Conservation (phyloP, 2,888 invertebrate genomes). For the Neria commutata region DNA sequence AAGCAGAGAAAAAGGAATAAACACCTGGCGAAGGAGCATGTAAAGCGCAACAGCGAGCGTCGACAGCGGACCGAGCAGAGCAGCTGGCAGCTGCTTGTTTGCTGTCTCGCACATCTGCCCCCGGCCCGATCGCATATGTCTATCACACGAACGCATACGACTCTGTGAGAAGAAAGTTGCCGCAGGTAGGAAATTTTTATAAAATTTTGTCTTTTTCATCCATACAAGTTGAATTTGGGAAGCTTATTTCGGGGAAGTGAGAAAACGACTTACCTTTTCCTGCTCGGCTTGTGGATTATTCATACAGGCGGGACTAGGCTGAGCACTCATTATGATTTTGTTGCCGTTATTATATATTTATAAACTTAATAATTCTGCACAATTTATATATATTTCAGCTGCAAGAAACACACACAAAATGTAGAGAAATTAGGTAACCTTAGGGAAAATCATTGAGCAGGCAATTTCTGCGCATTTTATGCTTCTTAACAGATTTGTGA, state of each 20-base stretch:
- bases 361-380: neutral
- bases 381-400: neutral
- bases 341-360: neutral
- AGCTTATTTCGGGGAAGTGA: too few species aligned
- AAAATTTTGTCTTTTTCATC: too few species aligned
- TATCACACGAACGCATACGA: neutral
- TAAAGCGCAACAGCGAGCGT: neutral
- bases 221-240: too few species aligned
- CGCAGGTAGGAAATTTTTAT: neutral
- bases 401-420: neutral
- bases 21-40: neutral
- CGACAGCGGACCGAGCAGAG: too few species aligned
- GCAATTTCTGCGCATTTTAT: neutral
- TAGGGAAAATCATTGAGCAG: neutral
- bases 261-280: slow-evolving; percentile 44
- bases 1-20: neutral
- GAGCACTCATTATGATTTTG: slow-evolving; percentile 70
- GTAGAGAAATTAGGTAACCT: neutral
- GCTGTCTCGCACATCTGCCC: neutral
- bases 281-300: slow-evolving; percentile 75
- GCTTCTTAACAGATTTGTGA: neutral
- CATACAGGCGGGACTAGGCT: slow-evolving; percentile 77
- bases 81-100: neutral
- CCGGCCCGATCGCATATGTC: too few species aligned
- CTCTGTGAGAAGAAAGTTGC: neutral